A percentile compares a stretch with the other conserved stretches of the same genome.
These are phyloP conservation scores for Zonotrichia leucophrys DNA, from an alignment of 2,113 vertebrate genomes.

Conservation along the genomic window DNA sequence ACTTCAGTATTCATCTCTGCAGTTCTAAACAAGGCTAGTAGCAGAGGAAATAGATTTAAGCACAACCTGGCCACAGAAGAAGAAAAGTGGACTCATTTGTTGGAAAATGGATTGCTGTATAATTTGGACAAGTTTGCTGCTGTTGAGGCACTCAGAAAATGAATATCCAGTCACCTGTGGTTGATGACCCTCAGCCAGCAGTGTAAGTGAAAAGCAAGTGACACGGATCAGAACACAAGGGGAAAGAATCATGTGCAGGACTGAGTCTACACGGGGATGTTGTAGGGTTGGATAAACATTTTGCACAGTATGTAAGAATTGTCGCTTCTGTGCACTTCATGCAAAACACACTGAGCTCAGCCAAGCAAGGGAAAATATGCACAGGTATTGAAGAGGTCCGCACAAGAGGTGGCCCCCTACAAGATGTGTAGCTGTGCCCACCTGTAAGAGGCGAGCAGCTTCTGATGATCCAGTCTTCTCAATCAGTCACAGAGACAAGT, in stretches of 20 bases:
- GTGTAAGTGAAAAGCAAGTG: neutral
- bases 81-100: neutral
- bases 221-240: neutral
- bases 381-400: neutral
- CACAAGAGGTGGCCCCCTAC: neutral
- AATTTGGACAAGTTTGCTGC: neutral
- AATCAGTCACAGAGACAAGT: neutral
- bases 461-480: neutral
- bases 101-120: neutral
- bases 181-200: neutral
- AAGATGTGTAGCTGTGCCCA: neutral
- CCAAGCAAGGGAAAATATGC: neutral
- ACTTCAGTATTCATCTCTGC: neutral
- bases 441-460: neutral
- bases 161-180: neutral
- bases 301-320: neutral
- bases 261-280: neutral
- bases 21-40: neutral
- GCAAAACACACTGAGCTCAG: neutral
- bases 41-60: neutral
- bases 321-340: accelerated
- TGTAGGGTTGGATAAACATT: neutral
- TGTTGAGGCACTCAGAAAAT: neutral
- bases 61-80: neutral
- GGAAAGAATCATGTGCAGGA: neutral